Conservation (phyloP, 2,797 vertebrate genomes). For the Amniataba percoides region DNA sequence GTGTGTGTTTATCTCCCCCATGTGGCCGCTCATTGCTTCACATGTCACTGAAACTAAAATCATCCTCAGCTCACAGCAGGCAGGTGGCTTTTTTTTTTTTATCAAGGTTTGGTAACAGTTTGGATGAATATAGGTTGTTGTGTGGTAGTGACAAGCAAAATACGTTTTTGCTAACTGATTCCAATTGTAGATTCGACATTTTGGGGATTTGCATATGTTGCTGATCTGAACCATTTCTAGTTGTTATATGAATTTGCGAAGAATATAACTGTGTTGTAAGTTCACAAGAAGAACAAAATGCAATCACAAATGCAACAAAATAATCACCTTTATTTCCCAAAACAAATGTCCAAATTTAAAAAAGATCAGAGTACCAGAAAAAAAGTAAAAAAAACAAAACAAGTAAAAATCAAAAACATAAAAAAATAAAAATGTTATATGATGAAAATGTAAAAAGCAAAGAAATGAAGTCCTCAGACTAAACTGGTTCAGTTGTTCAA, state of each 20-base stretch:
- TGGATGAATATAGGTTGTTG: neutral
- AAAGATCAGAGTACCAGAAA: neutral
- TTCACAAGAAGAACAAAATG: too few relatives aligned
- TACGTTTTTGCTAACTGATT: neutral
- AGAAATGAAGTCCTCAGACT: neutral
- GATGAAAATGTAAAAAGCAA: too few relatives aligned
- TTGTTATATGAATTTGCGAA: neutral
- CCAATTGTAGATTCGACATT: neutral
- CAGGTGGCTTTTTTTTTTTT: neutral
- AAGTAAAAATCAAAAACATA: neutral
- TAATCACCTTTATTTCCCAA: too few relatives aligned
- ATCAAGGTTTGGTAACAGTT: neutral
- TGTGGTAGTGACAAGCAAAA: neutral
- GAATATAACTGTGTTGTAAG: neutral
- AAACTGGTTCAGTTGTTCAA: neutral
- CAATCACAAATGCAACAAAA: too few relatives aligned
- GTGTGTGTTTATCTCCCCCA: conserved; percentile 38
- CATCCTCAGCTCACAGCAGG: neutral
- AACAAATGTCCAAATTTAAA: too few relatives aligned
- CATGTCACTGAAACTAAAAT: neutral
- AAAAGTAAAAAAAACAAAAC: neutral
- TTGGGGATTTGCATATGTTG: neutral
- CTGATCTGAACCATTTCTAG: neutral
- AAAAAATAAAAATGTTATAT: neutral
- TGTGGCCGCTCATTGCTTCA: conserved; percentile 23